A percentile compares a stretch with the other conserved stretches of the same genome.
Evolutionary conservation across 2,888 invertebrate species (phyloP).

Genomic region (Tenodera sinensis): DNA sequence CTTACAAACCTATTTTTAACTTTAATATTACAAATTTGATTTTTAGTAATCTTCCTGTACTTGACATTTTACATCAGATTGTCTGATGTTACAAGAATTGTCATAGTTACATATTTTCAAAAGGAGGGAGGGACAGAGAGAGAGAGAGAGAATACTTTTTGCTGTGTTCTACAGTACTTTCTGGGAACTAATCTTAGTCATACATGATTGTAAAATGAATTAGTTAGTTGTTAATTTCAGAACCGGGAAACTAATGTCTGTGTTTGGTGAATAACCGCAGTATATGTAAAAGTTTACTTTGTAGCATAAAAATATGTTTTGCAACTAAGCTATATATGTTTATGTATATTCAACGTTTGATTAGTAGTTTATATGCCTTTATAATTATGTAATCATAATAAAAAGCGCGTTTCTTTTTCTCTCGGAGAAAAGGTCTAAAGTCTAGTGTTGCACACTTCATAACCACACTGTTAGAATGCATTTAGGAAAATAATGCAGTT

Average conservation of each 20-base stretch:
- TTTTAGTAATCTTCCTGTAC: background rate
- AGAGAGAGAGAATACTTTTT: background rate
- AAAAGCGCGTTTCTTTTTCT: no score
- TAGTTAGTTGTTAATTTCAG: background rate
- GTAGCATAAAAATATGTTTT: background rate
- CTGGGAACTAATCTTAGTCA: background rate
- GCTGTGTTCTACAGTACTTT: background rate
- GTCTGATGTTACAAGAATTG: background rate
- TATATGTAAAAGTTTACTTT: background rate
- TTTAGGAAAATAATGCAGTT: background rate
- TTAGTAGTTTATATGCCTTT: background rate
- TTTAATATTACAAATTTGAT: background rate
- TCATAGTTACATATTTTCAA: background rate
- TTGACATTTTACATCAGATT: background rate
- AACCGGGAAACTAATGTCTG: no score
- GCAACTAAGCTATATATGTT: background rate
- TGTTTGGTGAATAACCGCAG: background rate
- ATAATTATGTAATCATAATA: no score
- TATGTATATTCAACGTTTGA: background rate
- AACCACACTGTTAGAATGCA: background rate
- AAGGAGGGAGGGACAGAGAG: background rate
- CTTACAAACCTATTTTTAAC: background rate
- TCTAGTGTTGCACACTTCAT: background rate
- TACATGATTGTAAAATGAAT: background rate
- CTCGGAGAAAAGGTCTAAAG: background rate